Base-by-base conservation (phyloP, 2,888 invertebrate genomes). In the Sceliomorpha sp. region DNA sequence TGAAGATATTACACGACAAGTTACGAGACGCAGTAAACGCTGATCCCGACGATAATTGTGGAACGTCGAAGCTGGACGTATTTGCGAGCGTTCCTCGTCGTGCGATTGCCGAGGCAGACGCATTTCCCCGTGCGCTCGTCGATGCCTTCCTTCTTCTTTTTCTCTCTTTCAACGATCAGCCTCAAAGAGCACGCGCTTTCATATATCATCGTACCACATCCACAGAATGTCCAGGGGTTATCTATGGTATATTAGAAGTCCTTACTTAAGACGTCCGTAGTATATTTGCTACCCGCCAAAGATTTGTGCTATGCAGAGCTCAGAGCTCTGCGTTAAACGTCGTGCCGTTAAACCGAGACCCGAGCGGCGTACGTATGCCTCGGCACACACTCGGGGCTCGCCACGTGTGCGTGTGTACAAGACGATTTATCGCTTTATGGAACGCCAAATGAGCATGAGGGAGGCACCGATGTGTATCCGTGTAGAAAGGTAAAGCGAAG, bases 401-500 rank as follows among this genome's bases (percentile, higher is more conserved):
- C n/a, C n/a, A n/a, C 62, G 47, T 37, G 66, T 47, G 48, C 44
- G 47, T 60, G 47, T 34, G 26, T 31, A 39, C 29, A 29, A 9
- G 60, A 69, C 60, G 84, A 84, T 83, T 84, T 84, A 85, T 86
- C 85, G 84, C 74, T 81, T 83, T 83, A 83, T 78, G 81, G 79
- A 62, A 70, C 69, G 68, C 69, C 70, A 70, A 74, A 73, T 67
- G 73, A 70, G 72, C 55, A 63, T 53, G 62, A 60, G 59, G 63
- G 59, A 50, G 58, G 40, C 53, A 37, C 53, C 70, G 60, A 62
- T 70, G 63, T 45, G 56, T 71, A 68, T 59, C 63, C 59, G 55
- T 60, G 63, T 63, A 60, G 58, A 14, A 29, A 55, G 67, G 63
- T 48, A 62, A 67, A 73, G 73, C 51, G 60, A 66, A 68, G 68